Percentiles rank a stretch among this genome's conserved stretches.
Conservation (phyloP, 2,888 invertebrate species). For the Drosophila conformis region DNA sequence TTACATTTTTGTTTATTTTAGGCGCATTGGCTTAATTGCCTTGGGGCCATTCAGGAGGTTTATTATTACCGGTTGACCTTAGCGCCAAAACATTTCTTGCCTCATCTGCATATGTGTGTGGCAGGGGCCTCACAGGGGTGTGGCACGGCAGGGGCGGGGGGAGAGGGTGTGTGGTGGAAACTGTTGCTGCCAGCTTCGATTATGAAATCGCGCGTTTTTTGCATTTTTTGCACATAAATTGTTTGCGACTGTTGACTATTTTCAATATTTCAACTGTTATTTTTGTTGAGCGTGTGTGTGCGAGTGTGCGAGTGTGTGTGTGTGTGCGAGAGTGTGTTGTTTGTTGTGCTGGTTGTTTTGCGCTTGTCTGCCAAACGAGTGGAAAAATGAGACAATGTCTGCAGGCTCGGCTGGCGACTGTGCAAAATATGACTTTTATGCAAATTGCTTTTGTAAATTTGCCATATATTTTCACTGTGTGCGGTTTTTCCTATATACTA, state of each 20-base stretch:
- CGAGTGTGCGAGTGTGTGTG: not conserved
- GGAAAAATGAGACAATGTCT: slow-evolving; percentile 54
- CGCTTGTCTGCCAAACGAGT: slow-evolving; percentile 38
- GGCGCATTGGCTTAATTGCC: slow-evolving; percentile 60
- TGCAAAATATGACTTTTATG: slow-evolving; percentile 76
- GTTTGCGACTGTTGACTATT: slow-evolving; percentile 55
- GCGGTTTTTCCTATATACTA: slow-evolving; percentile 37
- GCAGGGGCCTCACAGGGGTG: slow-evolving; percentile 5
- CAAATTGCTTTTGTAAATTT: slow-evolving; percentile 75
- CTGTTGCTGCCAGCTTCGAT: slow-evolving; percentile 47
- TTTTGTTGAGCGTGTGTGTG: slow-evolving; percentile 10
- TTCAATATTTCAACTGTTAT: slow-evolving; percentile 34
- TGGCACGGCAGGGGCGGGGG: not conserved
- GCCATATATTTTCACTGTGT: slow-evolving; percentile 40
- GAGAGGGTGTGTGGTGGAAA: not conserved
- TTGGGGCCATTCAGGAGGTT: slow-evolving; percentile 35
- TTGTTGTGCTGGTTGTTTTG: slow-evolving; percentile 10
- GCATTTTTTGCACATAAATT: slow-evolving; percentile 73
- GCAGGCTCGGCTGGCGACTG: slow-evolving; percentile 59
- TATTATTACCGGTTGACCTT: slow-evolving; percentile 74
- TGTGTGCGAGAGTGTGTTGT: not conserved
- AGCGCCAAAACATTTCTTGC: slow-evolving; percentile 55
- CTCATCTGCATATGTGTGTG: slow-evolving; percentile 67
- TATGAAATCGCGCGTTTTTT: slow-evolving; percentile 67
- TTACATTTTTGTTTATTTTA: slow-evolving; percentile 8